These are phyloP conservation scores for Takifugu ocellatus DNA, from an alignment of 2,797 vertebrate genomes.

Conservation along the genomic window DNA sequence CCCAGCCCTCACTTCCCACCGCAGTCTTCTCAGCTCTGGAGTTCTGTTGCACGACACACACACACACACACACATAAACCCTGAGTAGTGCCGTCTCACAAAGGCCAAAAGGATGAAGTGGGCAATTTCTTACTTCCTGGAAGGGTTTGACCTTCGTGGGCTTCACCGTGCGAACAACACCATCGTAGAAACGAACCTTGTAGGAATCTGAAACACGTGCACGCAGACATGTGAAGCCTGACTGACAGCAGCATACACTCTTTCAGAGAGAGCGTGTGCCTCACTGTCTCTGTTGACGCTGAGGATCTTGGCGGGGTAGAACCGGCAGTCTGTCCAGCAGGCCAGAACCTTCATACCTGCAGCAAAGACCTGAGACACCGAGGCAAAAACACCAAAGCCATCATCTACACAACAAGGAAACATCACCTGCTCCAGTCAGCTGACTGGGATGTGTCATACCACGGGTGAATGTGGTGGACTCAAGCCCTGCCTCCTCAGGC, in stretches of 20 bases:
- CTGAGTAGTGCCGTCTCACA: background rate
- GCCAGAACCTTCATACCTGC: slow-evolving; percentile 86
- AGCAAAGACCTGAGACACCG: slow-evolving; percentile 72
- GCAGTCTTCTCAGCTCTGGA: slow-evolving; percentile 48
- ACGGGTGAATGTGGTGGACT: slow-evolving; percentile 20
- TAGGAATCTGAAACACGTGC: slow-evolving; percentile 81
- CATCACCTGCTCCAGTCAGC: too few relatives aligned
- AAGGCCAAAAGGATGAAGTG: background rate
- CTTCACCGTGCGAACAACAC: slow-evolving; percentile 94
- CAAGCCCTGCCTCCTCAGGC: slow-evolving; percentile 75
- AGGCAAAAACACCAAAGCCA: background rate
- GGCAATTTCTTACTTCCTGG: slow-evolving; percentile 80
- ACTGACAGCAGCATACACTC: too few relatives aligned
- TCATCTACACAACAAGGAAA: too few relatives aligned
- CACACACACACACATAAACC: slow-evolving; percentile 1
- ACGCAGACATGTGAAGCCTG: background rate
- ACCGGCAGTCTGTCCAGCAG: slow-evolving; percentile 94
- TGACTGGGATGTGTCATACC: slow-evolving; percentile 24
- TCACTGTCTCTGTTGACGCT: slow-evolving; percentile 87
- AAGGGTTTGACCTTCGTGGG: slow-evolving; percentile 93
- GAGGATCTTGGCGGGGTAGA: slow-evolving; percentile 90
- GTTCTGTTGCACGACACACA: slow-evolving; percentile 32
- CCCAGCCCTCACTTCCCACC: slow-evolving; percentile 63
- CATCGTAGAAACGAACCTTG: slow-evolving; percentile 96
- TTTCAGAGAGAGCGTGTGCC: background rate